These are phyloP conservation scores for Colaptes auratus DNA, from an alignment of 2,113 vertebrate species.

Conservation along the genomic window DNA sequence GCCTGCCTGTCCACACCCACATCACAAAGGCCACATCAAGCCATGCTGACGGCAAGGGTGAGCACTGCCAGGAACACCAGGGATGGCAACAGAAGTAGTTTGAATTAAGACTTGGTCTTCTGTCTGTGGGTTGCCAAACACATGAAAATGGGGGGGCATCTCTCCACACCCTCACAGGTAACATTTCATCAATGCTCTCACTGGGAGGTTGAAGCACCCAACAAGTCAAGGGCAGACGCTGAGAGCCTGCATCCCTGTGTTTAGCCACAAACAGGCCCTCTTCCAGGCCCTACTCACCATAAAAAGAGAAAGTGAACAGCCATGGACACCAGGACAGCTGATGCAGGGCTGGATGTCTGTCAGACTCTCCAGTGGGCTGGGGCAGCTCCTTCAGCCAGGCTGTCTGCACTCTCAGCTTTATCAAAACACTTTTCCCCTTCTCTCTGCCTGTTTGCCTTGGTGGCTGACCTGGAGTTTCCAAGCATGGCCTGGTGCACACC, in stretches of 20 bases:
- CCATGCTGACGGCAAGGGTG: neutral
- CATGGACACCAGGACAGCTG: accelerated
- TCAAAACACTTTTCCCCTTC: neutral
- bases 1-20: neutral
- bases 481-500: neutral
- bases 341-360: neutral
- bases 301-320: neutral
- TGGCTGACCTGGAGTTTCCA: neutral
- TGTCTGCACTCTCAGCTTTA: neutral
- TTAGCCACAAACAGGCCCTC: neutral
- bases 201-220: neutral
- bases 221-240: neutral
- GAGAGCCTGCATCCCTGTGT: neutral
- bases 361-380: neutral
- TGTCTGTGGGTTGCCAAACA: neutral
- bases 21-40: neutral
- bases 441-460: neutral
- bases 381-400: neutral
- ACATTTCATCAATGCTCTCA: neutral
- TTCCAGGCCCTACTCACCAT: neutral
- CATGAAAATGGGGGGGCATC: neutral
- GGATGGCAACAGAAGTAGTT: neutral
- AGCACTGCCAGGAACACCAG: neutral
- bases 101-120: neutral
- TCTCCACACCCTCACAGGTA: neutral